phyloP scores from a whole-genome alignment of 2,888 invertebrate genomes.

The Mythimna vitellina region DNA sequence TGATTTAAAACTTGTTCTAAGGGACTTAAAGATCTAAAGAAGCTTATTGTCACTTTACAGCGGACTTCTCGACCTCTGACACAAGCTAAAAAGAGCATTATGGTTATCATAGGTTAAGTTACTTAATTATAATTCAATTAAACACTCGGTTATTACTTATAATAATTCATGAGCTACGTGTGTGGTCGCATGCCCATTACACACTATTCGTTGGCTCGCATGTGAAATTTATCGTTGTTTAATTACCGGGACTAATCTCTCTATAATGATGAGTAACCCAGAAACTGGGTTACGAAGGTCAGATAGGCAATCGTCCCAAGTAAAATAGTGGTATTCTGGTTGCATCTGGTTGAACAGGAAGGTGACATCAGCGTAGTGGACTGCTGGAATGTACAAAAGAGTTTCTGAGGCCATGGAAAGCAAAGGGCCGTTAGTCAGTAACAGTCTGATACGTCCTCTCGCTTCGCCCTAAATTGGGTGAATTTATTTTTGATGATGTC shows the following conservation, averaged over 20 bases:
- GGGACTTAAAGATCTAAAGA: not conserved
- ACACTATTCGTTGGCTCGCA: conserved; percentile 4
- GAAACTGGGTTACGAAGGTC: not conserved
- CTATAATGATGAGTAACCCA: not conserved
- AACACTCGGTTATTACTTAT: conserved; percentile 12
- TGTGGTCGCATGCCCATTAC: conserved; percentile 34
- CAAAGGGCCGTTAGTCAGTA: too few relatives aligned
- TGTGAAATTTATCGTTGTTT: not conserved
- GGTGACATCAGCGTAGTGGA: not conserved
- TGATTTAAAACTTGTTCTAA: not conserved
- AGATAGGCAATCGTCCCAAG: not conserved
- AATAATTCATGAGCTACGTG: conserved; percentile 18
- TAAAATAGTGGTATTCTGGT: not conserved
- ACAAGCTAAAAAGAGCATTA: conserved; percentile 19
- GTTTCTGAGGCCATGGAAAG: too few relatives aligned
- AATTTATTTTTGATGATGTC: too few relatives aligned
- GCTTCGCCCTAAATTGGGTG: too few relatives aligned
- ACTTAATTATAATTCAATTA: conserved; percentile 38
- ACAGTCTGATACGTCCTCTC: too few relatives aligned
- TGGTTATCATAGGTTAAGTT: conserved; percentile 26
- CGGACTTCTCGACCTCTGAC: conserved; percentile 3
- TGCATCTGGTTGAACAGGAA: too few relatives aligned
- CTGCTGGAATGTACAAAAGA: too few relatives aligned
- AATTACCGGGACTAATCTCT: conserved; percentile 22
- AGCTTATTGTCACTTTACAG: not conserved